Conservation (phyloP, 2,113 vertebrate genomes). For the Ammodytes dubius region DNA sequence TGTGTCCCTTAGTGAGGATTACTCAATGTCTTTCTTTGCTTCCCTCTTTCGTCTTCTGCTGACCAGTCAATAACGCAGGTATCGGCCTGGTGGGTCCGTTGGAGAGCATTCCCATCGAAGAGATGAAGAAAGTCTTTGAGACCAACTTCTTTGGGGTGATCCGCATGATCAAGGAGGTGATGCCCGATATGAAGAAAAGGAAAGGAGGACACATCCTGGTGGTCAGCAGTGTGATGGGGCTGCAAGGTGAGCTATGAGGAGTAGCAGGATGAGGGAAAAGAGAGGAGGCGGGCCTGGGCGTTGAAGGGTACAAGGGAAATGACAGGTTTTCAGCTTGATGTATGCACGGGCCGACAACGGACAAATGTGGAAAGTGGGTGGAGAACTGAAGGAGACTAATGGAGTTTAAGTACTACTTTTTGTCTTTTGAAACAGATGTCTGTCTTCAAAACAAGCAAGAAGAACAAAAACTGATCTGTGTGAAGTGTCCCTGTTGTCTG, state of each 20-base stretch:
- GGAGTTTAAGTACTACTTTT: neutral
- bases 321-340: constrained; percentile 11
- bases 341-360: constrained; percentile 2
- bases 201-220: constrained; percentile 82
- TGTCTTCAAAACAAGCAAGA: neutral
- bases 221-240: constrained; percentile 85
- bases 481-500: neutral
- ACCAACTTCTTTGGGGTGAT: constrained; percentile 85
- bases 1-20: neutral
- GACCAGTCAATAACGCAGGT: constrained; percentile 83
- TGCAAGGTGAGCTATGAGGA: constrained; percentile 75
- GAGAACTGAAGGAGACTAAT: constrained; percentile 15
- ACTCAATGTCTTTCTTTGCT: neutral
- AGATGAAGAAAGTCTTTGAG: constrained; percentile 86
- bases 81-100: constrained; percentile 84
- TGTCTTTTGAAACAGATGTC: neutral
- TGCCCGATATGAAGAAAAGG: constrained; percentile 85
- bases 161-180: constrained; percentile 86
- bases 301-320: neutral
- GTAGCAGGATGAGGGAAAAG: neutral
- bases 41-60: neutral
- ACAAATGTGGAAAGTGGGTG: constrained; percentile 7
- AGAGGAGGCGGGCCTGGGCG: neutral
- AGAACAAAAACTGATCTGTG: neutral
- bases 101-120: constrained; percentile 83